These are phyloP conservation scores for Bolinopsis microptera DNA, from an alignment of 37 sponge, comb jelly and placozoan species.

Conservation along the genomic window DNA sequence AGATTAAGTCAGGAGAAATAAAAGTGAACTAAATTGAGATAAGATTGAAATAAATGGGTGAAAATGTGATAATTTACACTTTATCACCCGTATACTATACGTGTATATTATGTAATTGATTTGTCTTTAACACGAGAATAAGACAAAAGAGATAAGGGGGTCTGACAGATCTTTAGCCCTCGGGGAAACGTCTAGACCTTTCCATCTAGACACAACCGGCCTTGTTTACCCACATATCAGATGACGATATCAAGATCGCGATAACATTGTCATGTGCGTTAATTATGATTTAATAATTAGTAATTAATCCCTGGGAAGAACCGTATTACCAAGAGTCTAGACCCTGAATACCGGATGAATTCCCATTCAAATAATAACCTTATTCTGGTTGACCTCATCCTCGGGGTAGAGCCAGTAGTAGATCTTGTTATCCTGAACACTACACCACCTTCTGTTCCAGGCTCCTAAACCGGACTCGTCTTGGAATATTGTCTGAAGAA, in stretches of 20 bases:
- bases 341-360: not conserved
- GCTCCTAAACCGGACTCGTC: conserved; percentile 54
- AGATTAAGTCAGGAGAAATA: not conserved
- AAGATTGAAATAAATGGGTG: too few species aligned
- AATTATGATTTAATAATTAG: not conserved
- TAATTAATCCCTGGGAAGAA: not conserved
- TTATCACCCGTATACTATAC: too few species aligned
- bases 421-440: conserved; percentile 64
- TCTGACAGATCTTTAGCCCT: not conserved
- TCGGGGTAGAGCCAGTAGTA: conserved; percentile 66
- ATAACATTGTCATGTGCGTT: not conserved
- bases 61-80: too few species aligned
- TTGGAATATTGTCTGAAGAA: conserved; percentile 64
- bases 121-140: too few species aligned
- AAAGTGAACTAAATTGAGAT: too few species aligned
- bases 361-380: not conserved
- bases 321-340: not conserved
- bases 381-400: conserved; percentile 60
- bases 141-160: not conserved
- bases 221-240: not conserved
- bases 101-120: too few species aligned
- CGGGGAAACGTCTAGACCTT: not conserved
- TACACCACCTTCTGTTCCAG: conserved; percentile 63
- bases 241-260: not conserved
- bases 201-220: not conserved